phyloP scores from a whole-genome alignment of 2,888 invertebrate genomes.

The Oasisia sp. region DNA sequence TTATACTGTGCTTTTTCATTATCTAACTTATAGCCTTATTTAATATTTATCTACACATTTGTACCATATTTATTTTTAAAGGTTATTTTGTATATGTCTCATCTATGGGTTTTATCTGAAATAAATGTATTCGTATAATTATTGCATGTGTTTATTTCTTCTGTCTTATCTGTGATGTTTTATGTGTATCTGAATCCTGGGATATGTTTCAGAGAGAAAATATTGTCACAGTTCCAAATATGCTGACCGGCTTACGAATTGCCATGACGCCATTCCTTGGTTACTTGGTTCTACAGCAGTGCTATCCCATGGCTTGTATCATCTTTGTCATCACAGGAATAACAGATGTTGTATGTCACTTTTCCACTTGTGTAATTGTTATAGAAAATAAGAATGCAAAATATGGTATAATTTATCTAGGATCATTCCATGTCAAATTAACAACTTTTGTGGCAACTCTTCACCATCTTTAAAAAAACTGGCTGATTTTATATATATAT shows the following conservation, averaged over 20 bases:
- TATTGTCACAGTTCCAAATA: conserved; percentile 91
- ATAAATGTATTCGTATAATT: not conserved
- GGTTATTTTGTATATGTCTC: too few species aligned
- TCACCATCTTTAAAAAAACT: too few species aligned
- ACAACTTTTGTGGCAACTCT: too few species aligned
- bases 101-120: too few species aligned
- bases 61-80: too few species aligned
- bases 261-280: conserved; percentile 87
- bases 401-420: too few species aligned
- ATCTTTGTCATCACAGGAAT: conserved; percentile 87
- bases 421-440: too few species aligned
- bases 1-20: too few species aligned
- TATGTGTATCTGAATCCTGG: not conserved
- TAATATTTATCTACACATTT: too few species aligned
- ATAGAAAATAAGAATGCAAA: not conserved
- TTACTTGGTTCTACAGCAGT: conserved; percentile 84
- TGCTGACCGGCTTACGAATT: conserved; percentile 87
- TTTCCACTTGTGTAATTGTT: not conserved
- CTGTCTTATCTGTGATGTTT: not conserved
- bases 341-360: conserved; percentile 82
- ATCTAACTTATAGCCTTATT: too few species aligned
- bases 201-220: conserved; percentile 26
- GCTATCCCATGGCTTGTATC: conserved; percentile 82
- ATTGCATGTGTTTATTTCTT: not conserved
- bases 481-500: too few species aligned